A percentile compares a stretch with the other conserved stretches of the same genome.
Conservation (phyloP, 2,797 vertebrate genomes). For the Muscicapa striata region DNA sequence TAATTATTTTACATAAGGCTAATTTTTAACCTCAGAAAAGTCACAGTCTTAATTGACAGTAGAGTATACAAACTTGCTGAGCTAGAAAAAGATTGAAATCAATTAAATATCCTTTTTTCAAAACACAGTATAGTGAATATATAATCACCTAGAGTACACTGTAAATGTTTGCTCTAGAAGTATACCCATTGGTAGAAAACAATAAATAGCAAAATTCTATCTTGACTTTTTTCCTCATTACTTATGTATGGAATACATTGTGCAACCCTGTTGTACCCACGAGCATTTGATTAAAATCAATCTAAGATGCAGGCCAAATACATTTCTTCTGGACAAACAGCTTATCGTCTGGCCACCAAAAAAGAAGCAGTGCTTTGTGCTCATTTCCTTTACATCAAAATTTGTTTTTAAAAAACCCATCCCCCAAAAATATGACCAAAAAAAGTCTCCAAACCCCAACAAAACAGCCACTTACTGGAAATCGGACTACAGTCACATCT, state of each 20-base stretch:
- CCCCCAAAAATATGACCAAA: neutral
- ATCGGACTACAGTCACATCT: constrained; percentile 92
- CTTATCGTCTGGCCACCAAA: neutral
- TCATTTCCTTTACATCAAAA: neutral
- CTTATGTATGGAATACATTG: neutral
- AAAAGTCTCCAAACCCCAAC: neutral
- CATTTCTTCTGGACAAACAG: neutral
- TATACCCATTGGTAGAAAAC: neutral
- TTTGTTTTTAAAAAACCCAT: neutral
- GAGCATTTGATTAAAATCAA: neutral
- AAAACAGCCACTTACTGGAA: constrained; percentile 85
- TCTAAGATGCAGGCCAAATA: neutral
- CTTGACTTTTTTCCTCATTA: neutral
- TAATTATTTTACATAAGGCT: neutral
- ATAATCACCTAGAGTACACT: neutral
- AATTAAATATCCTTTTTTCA: neutral
- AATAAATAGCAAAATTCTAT: neutral
- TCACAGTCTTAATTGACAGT: neutral
- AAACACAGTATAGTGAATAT: neutral
- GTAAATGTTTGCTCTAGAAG: neutral
- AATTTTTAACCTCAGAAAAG: neutral
- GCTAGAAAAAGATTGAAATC: neutral
- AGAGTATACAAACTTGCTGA: neutral
- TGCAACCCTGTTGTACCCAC: neutral
- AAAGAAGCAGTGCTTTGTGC: neutral